Evolutionary conservation across 2,797 vertebrate genomes (phyloP).

Genomic region (Chromobotia macracanthus): DNA sequence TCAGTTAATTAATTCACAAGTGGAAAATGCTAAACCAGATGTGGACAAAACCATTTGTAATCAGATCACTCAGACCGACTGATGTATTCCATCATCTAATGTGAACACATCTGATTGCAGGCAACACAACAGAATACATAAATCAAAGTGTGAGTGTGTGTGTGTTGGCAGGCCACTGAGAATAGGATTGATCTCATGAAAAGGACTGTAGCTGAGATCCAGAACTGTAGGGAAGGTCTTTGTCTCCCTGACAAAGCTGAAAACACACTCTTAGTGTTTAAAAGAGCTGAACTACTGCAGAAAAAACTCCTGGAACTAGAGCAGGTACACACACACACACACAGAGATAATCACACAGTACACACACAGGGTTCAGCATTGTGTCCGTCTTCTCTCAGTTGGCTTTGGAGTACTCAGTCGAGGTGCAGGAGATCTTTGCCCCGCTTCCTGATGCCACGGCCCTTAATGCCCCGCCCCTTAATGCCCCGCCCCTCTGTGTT

Average conservation of each 20-base stretch:
- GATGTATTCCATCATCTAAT: too few species aligned
- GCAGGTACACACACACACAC: conserved; percentile 68
- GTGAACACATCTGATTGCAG: too few species aligned
- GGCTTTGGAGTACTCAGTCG: too few species aligned
- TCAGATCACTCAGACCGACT: too few species aligned
- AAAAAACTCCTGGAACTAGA: conserved; percentile 82
- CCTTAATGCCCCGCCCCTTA: too few species aligned
- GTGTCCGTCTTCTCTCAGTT: too few species aligned
- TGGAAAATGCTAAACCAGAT: too few species aligned
- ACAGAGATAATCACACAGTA: conserved; percentile 23
- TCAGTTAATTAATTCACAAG: too few species aligned
- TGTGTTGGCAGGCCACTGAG: conserved; percentile 77
- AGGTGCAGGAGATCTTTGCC: too few species aligned
- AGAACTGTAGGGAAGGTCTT: conserved; percentile 81
- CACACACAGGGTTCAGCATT: not conserved
- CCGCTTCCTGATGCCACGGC: too few species aligned
- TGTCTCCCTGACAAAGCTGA: conserved; percentile 77
- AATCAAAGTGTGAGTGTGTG: not conserved
- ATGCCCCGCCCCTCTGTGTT: too few species aligned
- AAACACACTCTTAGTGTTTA: conserved; percentile 82
- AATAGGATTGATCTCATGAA: conserved; percentile 84
- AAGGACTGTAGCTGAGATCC: conserved; percentile 80
- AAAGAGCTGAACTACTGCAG: conserved; percentile 78
- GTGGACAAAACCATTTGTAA: too few species aligned
- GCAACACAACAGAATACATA: not conserved